These are phyloP conservation scores for Ochropleura plecta DNA, from an alignment of 2,888 invertebrate species.

Conservation along the genomic window DNA sequence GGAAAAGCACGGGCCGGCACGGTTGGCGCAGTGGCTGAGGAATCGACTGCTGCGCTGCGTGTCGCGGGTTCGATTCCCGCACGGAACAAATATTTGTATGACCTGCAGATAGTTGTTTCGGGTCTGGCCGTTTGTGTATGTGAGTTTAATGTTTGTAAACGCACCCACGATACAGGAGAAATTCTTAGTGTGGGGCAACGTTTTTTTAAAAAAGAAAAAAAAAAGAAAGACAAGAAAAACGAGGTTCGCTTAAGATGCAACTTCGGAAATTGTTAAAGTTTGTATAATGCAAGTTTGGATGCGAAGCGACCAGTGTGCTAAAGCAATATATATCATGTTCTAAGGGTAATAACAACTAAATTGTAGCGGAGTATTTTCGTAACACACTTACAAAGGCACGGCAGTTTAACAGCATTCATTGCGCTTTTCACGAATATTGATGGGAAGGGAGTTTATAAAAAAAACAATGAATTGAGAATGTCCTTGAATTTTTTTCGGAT, in stretches of 20 bases:
- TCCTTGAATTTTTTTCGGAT: not conserved
- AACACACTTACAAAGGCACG: not conserved
- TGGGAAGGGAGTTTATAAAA: not conserved
- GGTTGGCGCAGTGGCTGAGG: too few species aligned
- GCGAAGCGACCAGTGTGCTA: conserved; percentile 14
- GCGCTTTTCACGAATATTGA: not conserved
- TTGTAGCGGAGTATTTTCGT: not conserved
- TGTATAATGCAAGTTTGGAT: conserved; percentile 32
- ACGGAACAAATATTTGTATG: too few species aligned
- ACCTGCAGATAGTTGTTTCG: too few species aligned
- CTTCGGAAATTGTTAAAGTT: conserved; percentile 55
- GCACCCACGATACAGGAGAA: too few species aligned
- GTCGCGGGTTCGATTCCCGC: too few species aligned
- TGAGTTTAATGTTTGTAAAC: too few species aligned
- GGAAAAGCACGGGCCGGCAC: too few species aligned
- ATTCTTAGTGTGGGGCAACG: too few species aligned
- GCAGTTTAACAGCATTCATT: not conserved
- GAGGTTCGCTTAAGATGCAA: conserved; percentile 9
- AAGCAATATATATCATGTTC: not conserved
- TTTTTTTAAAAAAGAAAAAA: too few species aligned
- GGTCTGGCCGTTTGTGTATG: too few species aligned
- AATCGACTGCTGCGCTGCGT: too few species aligned
- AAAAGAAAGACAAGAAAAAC: too few species aligned
- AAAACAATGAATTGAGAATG: not conserved
- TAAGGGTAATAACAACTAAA: not conserved